Evolutionary conservation across 1,140 invertebrate species (phyloP).

Genomic region (Uloborus diversus): DNA sequence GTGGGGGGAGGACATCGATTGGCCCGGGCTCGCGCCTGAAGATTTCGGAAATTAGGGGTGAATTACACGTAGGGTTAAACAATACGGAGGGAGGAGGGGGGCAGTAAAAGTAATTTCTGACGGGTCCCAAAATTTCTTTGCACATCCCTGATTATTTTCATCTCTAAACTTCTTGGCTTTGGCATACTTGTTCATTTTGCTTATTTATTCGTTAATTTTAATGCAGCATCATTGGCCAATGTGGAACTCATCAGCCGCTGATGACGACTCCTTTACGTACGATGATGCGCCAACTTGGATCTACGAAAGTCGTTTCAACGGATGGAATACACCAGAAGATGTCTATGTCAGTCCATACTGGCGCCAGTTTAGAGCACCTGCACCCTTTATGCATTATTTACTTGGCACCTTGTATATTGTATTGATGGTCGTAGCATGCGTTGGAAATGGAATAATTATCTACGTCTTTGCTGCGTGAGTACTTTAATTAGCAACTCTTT

Average conservation of each 20-base stretch:
- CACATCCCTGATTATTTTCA: too few relatives aligned
- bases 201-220: too few relatives aligned
- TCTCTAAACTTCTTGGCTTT: too few relatives aligned
- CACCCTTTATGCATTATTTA: slow-evolving; percentile 58
- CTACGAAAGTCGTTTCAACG: slow-evolving; percentile 38
- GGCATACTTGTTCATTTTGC: too few relatives aligned
- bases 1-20: too few relatives aligned
- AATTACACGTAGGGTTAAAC: too few relatives aligned
- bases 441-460: slow-evolving; percentile 64
- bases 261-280: background rate
- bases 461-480: slow-evolving; percentile 65
- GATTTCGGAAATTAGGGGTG: too few relatives aligned
- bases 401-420: slow-evolving; percentile 62
- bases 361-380: slow-evolving; percentile 49
- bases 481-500: background rate
- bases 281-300: slow-evolving; percentile 39
- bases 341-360: slow-evolving; percentile 53
- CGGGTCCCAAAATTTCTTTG: too few relatives aligned
- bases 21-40: too few relatives aligned
- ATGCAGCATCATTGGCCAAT: slow-evolving; percentile 4
- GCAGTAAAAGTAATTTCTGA: too few relatives aligned
- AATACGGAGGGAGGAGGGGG: too few relatives aligned
- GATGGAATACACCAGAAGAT: slow-evolving; percentile 35
- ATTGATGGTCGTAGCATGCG: slow-evolving; percentile 61
- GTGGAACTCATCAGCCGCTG: background rate